phyloP scores from a whole-genome alignment of 2,113 vertebrate genomes.

The Ornithorhynchus anatinus region DNA sequence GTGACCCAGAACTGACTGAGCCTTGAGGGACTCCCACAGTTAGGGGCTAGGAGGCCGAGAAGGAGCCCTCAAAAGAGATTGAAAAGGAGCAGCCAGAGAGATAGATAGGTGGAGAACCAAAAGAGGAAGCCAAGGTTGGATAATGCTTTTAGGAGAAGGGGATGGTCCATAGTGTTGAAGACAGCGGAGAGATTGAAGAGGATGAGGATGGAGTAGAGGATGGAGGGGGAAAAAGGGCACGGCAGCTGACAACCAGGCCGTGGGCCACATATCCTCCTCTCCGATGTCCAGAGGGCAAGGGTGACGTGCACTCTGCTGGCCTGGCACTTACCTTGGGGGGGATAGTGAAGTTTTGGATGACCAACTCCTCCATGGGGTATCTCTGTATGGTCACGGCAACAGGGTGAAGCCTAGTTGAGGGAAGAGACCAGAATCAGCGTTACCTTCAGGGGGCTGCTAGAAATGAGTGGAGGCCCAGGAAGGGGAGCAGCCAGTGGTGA shows the following conservation, averaged over 20 bases:
- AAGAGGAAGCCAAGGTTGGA: no score
- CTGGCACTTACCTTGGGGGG: slow-evolving; percentile 82
- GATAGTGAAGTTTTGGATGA: slow-evolving; percentile 88
- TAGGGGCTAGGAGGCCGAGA: no score
- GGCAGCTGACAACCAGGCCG: accelerated
- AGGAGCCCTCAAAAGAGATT: no score
- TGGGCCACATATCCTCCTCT: neutral
- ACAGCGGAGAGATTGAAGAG: neutral
- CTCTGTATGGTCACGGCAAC: slow-evolving; percentile 90
- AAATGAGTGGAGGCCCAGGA: neutral
- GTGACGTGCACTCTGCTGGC: neutral
- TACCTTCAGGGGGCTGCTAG: neutral
- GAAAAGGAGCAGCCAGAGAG: no score
- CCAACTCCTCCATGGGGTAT: slow-evolving; percentile 80
- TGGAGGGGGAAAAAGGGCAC: neutral
- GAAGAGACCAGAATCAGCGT: neutral
- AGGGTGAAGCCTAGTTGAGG: slow-evolving; percentile 81
- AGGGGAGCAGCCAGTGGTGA: neutral
- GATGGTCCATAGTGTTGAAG: neutral
- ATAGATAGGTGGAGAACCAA: no score
- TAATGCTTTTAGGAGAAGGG: neutral
- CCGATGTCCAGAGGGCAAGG: neutral
- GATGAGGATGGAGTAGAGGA: neutral
- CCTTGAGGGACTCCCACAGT: no score
- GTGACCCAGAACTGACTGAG: no score